Conservation (phyloP, 2,797 vertebrate species). For the Ataeniobius toweri region DNA sequence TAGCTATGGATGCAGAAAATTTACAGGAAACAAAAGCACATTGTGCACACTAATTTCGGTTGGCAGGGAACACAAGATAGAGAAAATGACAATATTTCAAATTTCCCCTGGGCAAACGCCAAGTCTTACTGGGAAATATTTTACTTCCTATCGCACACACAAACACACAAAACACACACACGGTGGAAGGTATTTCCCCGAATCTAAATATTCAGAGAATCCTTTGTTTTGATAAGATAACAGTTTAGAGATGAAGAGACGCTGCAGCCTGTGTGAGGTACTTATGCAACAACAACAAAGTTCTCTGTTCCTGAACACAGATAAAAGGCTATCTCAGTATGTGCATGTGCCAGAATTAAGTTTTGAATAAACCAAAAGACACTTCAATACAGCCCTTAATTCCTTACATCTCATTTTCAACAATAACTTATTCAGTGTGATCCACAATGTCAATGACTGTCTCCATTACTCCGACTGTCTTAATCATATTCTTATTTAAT, state of each 20-base stretch:
- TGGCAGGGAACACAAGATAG: constrained; percentile 44
- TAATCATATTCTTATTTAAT: constrained; percentile 8
- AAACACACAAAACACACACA: constrained; percentile 50
- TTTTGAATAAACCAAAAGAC: constrained; percentile 25
- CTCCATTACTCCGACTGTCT: neutral
- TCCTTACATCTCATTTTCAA: neutral
- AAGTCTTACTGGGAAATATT: constrained; percentile 63
- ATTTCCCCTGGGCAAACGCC: constrained; percentile 45
- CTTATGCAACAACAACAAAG: constrained; percentile 35
- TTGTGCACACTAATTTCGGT: constrained; percentile 42
- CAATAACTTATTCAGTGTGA: neutral
- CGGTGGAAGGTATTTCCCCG: constrained; percentile 62
- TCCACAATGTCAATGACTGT: constrained; percentile 1
- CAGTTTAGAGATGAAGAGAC: constrained; percentile 52
- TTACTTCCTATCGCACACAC: constrained; percentile 60
- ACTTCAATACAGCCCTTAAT: neutral
- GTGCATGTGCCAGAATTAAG: neutral
- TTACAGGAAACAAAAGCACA: constrained; percentile 51
- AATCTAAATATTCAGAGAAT: constrained; percentile 71
- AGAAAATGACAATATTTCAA: constrained; percentile 62
- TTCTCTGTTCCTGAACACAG: constrained; percentile 27
- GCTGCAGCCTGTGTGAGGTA: constrained; percentile 35
- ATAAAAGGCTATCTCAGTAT: constrained; percentile 30
- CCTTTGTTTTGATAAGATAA: constrained; percentile 72
- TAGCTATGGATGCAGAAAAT: constrained; percentile 6